phyloP scores from a whole-genome alignment of 2,113 vertebrate species.

The Poecilia latipinna region DNA sequence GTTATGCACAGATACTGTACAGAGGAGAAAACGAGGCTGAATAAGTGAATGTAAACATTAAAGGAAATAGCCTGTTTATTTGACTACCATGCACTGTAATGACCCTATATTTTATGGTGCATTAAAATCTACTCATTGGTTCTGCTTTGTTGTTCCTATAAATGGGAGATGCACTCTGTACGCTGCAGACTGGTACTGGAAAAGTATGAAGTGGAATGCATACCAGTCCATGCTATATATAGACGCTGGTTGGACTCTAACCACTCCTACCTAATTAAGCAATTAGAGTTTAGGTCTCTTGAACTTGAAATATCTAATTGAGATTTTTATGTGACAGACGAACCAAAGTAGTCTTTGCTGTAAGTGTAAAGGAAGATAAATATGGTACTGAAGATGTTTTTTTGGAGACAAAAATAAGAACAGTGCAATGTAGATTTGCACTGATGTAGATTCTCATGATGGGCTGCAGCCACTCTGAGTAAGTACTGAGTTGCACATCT shows the following conservation, averaged over 20 bases:
- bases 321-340: too few species aligned
- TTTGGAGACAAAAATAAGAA: too few species aligned
- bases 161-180: conserved; percentile 12
- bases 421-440: too few species aligned
- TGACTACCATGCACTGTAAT: conserved; percentile 46
- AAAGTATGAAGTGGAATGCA: too few species aligned
- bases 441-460: too few species aligned
- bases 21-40: background rate
- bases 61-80: conserved; percentile 38
- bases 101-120: conserved; percentile 18
- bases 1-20: conserved; percentile 6
- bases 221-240: too few species aligned
- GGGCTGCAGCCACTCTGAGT: too few species aligned
- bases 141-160: conserved; percentile 22
- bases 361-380: too few species aligned
- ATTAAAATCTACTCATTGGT: conserved; percentile 28
- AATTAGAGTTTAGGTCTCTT: background rate
- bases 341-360: too few species aligned
- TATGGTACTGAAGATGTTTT: too few species aligned
- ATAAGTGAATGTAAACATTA: conserved; percentile 18
- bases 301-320: background rate
- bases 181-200: too few species aligned
- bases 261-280: conserved; percentile 23
- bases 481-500: too few species aligned
- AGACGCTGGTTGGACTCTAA: background rate